Conservation (phyloP, 2,113 vertebrate species). For the Hypocryptadius cinnamomeus region DNA sequence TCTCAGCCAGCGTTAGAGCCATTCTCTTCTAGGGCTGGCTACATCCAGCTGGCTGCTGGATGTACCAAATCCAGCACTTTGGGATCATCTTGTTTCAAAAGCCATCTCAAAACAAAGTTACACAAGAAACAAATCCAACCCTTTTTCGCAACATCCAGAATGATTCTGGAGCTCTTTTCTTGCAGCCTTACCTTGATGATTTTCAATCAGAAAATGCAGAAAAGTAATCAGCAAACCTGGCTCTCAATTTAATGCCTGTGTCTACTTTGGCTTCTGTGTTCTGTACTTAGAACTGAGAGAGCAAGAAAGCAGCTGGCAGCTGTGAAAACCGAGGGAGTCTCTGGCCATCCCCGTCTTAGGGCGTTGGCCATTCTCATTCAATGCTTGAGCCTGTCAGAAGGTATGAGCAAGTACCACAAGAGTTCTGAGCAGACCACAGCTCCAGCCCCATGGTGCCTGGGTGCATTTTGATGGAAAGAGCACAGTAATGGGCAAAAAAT, state of each 20-base stretch:
- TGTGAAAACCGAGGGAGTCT: not conserved
- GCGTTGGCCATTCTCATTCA: not conserved
- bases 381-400: not conserved
- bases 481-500: not conserved
- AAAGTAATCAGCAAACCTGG: not conserved
- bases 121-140: not conserved
- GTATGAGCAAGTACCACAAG: not conserved
- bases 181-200: accelerated
- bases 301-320: not conserved
- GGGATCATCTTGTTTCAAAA: not conserved
- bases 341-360: not conserved
- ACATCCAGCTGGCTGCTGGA: too few species aligned
- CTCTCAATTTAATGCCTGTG: not conserved
- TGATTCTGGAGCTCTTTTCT: not conserved
- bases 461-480: not conserved
- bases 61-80: not conserved
- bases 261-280: not conserved
- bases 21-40: not conserved
- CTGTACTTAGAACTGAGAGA: not conserved
- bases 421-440: not conserved
- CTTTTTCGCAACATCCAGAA: not conserved
- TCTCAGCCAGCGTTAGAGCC: not conserved
- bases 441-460: not conserved
- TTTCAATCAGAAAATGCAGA: not conserved
- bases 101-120: not conserved